Evolutionary conservation across 2,113 vertebrate species (phyloP).

Genomic region (Nipponia nippon): DNA sequence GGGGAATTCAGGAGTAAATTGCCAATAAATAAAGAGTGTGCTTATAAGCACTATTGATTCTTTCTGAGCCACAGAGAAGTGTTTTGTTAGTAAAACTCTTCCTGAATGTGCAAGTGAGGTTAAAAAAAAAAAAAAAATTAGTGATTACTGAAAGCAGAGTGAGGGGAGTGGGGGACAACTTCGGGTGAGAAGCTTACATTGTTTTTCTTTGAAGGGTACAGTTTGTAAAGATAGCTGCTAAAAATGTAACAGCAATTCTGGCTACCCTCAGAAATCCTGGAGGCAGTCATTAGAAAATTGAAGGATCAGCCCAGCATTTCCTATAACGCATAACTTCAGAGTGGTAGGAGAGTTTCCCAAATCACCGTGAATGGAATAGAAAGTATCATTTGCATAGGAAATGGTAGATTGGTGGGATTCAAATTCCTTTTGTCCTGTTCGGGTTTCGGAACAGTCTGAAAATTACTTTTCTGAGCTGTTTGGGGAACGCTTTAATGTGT

Average conservation of each 20-base stretch:
- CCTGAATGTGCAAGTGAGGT: constrained; percentile 20
- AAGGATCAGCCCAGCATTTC: background rate
- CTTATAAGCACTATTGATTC: constrained; percentile 61
- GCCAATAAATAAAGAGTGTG: constrained; percentile 60
- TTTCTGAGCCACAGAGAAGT: background rate
- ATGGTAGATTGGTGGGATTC: background rate
- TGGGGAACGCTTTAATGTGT: background rate
- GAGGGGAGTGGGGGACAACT: background rate
- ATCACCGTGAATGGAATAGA: background rate
- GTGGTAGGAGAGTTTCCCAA: background rate
- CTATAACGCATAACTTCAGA: background rate
- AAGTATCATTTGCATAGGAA: background rate
- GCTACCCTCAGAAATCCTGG: background rate
- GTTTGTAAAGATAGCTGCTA: background rate
- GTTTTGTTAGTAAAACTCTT: constrained; percentile 51
- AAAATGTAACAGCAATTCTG: background rate
- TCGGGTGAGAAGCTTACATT: background rate
- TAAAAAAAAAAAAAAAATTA: background rate
- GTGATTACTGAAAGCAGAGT: background rate
- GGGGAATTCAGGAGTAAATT: constrained; percentile 35
- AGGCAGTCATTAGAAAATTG: background rate
- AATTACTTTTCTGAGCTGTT: background rate
- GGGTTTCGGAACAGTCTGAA: background rate
- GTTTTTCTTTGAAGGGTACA: background rate
- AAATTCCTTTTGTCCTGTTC: background rate